phyloP scores from a whole-genome alignment of 2,888 invertebrate species.

The Leptopilina drosophilae region DNA sequence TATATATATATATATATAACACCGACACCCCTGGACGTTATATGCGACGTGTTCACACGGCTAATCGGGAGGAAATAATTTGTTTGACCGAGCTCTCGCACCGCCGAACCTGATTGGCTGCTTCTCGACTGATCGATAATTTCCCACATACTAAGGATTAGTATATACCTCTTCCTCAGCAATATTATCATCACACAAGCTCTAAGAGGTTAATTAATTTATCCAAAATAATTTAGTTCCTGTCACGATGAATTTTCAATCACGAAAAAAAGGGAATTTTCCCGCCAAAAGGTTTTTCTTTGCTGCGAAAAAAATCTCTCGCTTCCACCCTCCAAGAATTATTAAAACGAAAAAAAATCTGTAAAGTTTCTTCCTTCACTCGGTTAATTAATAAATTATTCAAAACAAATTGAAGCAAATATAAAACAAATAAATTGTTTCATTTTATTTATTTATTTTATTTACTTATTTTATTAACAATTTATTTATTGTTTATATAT shows the following conservation, averaged over 20 bases:
- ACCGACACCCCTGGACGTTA: slow-evolving; percentile 18
- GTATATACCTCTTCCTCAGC: slow-evolving; percentile 16
- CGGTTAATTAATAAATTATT: too few relatives aligned
- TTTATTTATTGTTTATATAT: too few relatives aligned
- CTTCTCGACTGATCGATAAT: slow-evolving; percentile 43
- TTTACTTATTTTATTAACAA: too few relatives aligned
- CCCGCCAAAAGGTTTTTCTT: too few relatives aligned
- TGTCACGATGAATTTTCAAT: not conserved
- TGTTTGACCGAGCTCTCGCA: slow-evolving; percentile 43
- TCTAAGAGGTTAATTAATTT: slow-evolving; percentile 25
- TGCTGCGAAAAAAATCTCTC: too few relatives aligned
- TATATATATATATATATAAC: not conserved
- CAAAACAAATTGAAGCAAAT: too few relatives aligned
- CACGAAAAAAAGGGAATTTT: too few relatives aligned
- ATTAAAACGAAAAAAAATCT: too few relatives aligned
- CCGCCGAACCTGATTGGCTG: slow-evolving; percentile 33
- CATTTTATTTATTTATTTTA: too few relatives aligned
- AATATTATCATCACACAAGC: slow-evolving; percentile 17
- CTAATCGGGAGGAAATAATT: slow-evolving; percentile 48
- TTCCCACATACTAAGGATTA: slow-evolving; percentile 40
- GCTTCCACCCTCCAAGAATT: too few relatives aligned
- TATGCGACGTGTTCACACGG: slow-evolving; percentile 34
- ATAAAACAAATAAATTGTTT: too few relatives aligned
- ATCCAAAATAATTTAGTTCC: not conserved
- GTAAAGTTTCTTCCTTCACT: too few relatives aligned